Base-by-base conservation (phyloP, 2,888 invertebrate species). In the Abscondita cerata region DNA sequence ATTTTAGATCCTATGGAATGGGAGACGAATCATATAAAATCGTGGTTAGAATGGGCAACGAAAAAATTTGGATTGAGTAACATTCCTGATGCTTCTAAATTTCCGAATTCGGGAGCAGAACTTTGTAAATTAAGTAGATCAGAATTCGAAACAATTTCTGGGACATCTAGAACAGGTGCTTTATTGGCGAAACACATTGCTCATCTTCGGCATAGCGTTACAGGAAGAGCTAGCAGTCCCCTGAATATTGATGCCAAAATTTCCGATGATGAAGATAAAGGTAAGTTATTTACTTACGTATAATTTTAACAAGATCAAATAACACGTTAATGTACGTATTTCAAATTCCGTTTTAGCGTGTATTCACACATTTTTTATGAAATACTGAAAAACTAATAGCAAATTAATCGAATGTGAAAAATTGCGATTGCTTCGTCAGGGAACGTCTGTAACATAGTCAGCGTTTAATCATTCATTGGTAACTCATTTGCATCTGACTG, bases 21-120 rank as follows among this genome's bases (percentile, higher is more conserved):
- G 89, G 84, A 80, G 61, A 73, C 79, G 12, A 78, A 78, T 25
- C 85, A 89, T 75, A 85, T 89, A 64, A 78, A 79, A 59, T 82
- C 83, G 47, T 89, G 89, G 89, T 76, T 89, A 46, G 77, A 79
- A 40, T 89, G 89, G 88, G 84, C 86, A 70, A 81, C 83, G 25
- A 81, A 81, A 53, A 84, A 85, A 70, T 88, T 89, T 72, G 80
- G 84, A 36, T 81, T 89, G 61, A 80, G 81, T 46, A 85, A 85
- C 4, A 73, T 79, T 62, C 86, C 86, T 34, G 82, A 83, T 68
- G 72, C 81, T 1, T 68, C 78, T 16, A 79, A 82, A 67, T 85
- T 89, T 74, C 87, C 88, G 6, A 78, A 75, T 57, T 81, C 79
- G 3, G 89, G 89, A 2, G 73, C 76, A 19, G 86, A 86, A 67